These are phyloP conservation scores for Volucella inflata DNA, from an alignment of 2,888 invertebrate genomes.

Conservation along the genomic window DNA sequence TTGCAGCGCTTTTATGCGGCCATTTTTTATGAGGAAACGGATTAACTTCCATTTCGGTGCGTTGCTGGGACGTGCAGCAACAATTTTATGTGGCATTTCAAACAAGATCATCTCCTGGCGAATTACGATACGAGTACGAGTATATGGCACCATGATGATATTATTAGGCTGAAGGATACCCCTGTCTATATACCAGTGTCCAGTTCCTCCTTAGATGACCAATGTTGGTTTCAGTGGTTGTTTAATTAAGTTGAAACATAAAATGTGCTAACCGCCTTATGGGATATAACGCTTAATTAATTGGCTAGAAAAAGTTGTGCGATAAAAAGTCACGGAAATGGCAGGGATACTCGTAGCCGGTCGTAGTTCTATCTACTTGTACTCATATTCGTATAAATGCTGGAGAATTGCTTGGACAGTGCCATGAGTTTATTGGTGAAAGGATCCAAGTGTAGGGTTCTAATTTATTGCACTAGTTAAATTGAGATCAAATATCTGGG, in stretches of 20 bases:
- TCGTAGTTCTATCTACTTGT: no score
- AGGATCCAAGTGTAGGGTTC: not conserved
- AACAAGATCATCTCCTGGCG: constrained; percentile 33
- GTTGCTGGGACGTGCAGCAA: constrained; percentile 24
- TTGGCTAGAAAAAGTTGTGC: constrained; percentile 23
- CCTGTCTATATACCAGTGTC: not conserved
- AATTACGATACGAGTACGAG: no score
- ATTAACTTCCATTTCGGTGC: constrained; percentile 39
- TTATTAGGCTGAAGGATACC: constrained; percentile 19
- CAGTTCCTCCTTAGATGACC: constrained; percentile 10
- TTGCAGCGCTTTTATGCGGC: constrained; percentile 46
- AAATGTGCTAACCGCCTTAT: constrained; percentile 50
- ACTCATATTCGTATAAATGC: no score
- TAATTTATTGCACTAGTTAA: constrained; percentile 45
- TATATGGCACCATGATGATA: constrained; percentile 50
- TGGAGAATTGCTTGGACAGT: not conserved
- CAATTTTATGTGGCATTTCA: constrained; percentile 56
- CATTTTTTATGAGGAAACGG: constrained; percentile 51
- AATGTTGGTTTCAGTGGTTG: constrained; percentile 23
- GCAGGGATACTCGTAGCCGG: no score
- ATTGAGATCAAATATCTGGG: constrained; percentile 49
- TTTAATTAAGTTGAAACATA: constrained; percentile 67
- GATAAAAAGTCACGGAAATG: constrained; percentile 34
- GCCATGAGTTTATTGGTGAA: not conserved
- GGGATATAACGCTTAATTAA: constrained; percentile 61